Conservation (phyloP, 2,797 vertebrate species). For the Mormyrus proboscirostris region DNA sequence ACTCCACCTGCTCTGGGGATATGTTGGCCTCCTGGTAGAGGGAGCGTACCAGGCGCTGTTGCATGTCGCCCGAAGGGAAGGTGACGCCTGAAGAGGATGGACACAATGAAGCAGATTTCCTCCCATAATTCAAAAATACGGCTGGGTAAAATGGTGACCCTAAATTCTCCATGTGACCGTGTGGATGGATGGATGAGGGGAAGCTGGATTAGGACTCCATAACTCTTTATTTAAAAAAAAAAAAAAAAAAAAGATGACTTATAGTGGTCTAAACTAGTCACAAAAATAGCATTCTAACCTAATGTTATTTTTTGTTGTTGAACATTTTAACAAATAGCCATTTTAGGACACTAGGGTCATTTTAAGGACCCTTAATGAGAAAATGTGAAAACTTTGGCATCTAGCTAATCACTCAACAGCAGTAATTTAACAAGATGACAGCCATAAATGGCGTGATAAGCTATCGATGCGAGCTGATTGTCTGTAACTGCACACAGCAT, state of each 20-base stretch:
- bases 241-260: background rate
- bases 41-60: slow-evolving; percentile 67
- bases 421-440: background rate
- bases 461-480: background rate
- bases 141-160: background rate
- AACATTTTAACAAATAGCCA: background rate
- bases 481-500: background rate
- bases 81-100: slow-evolving; percentile 74
- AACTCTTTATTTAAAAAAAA: background rate
- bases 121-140: background rate
- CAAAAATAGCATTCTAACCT: background rate
- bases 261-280: background rate
- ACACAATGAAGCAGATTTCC: background rate
- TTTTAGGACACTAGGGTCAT: background rate
- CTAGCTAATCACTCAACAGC: background rate
- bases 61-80: slow-evolving; percentile 86
- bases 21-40: slow-evolving; percentile 68
- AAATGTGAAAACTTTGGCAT: background rate
- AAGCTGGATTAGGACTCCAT: background rate
- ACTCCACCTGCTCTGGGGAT: slow-evolving; percentile 75
- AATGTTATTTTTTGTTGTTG: background rate
- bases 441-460: background rate
- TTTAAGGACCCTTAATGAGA: background rate
- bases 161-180: background rate
- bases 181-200: too few species aligned